These are phyloP conservation scores for Sepioteuthis lessoniana DNA, from an alignment of 2,888 invertebrate genomes.

Conservation along the genomic window DNA sequence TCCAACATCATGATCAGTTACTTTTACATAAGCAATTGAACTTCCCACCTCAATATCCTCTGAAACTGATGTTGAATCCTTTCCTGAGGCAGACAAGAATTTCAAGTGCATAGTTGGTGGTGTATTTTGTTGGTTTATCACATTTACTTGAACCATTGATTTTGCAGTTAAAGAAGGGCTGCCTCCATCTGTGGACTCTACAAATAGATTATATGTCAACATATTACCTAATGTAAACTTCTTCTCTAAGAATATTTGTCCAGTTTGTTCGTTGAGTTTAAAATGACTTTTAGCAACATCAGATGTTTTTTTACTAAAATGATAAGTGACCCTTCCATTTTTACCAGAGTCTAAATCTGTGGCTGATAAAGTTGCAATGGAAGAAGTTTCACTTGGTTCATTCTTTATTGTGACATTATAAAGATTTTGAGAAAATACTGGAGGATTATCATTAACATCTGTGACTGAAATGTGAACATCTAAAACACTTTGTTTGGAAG, in stretches of 20 bases:
- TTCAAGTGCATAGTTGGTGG: not conserved
- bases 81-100: not conserved
- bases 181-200: not conserved
- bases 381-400: constrained; percentile 14
- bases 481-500: not conserved
- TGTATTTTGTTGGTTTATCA: not conserved
- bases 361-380: constrained; percentile 33
- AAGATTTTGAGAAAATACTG: not conserved
- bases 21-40: not conserved
- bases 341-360: not conserved
- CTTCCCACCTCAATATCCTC: not conserved
- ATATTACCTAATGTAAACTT: not conserved
- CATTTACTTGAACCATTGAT: not conserved
- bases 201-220: not conserved
- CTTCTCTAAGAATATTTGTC: not conserved
- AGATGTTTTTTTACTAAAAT: constrained; percentile 12
- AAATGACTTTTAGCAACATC: not conserved
- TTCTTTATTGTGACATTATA: constrained; percentile 20
- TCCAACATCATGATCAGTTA: not conserved
- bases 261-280: not conserved
- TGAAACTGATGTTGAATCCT: constrained; percentile 10
- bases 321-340: constrained; percentile 23
- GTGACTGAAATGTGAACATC: not conserved
- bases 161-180: not conserved
- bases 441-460: not conserved